Evolutionary conservation across 2,888 invertebrate species (phyloP).

Genomic region (Lomographa bimaculata): DNA sequence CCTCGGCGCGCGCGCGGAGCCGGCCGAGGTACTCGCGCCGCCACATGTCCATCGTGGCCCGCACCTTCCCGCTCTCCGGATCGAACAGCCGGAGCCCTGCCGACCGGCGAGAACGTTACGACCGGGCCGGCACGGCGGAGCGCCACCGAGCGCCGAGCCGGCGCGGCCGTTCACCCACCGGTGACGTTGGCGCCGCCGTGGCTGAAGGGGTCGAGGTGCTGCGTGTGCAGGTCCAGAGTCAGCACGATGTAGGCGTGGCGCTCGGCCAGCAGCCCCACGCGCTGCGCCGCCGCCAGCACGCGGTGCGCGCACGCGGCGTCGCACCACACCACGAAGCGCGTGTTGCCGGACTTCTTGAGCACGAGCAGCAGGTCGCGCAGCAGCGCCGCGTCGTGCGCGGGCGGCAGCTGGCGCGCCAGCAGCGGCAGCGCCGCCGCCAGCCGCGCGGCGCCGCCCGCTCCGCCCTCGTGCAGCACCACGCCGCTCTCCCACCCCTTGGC

Average conservation of each 20-base stretch:
- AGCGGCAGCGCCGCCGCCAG: conserved; percentile 45
- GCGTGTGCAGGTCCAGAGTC: conserved; percentile 63
- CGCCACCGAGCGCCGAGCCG: conserved; percentile 10
- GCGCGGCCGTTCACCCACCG: conserved; percentile 38
- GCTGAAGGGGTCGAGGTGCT: conserved; percentile 54
- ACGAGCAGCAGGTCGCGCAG: conserved; percentile 60
- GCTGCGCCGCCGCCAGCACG: conserved; percentile 70
- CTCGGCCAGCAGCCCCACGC: conserved; percentile 66
- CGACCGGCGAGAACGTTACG: not conserved
- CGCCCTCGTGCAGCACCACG: conserved; percentile 67
- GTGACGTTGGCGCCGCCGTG: conserved; percentile 73
- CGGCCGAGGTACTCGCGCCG: conserved; percentile 32
- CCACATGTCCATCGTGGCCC: conserved; percentile 37
- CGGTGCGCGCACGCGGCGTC: conserved; percentile 53
- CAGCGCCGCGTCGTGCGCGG: conserved; percentile 52
- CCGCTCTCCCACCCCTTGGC: conserved; percentile 66
- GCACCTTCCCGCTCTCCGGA: conserved; percentile 46
- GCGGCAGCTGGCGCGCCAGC: conserved; percentile 60
- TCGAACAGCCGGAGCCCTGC: conserved; percentile 61
- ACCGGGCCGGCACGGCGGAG: conserved; percentile 17
- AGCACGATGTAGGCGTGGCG: conserved; percentile 62
- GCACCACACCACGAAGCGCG: conserved; percentile 63
- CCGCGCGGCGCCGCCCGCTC: conserved; percentile 45
- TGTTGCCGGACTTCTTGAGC: conserved; percentile 60
- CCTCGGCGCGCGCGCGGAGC: conserved; percentile 1